Conservation (phyloP, 2,113 vertebrate species). For the Girardinichthys multiradiatus region DNA sequence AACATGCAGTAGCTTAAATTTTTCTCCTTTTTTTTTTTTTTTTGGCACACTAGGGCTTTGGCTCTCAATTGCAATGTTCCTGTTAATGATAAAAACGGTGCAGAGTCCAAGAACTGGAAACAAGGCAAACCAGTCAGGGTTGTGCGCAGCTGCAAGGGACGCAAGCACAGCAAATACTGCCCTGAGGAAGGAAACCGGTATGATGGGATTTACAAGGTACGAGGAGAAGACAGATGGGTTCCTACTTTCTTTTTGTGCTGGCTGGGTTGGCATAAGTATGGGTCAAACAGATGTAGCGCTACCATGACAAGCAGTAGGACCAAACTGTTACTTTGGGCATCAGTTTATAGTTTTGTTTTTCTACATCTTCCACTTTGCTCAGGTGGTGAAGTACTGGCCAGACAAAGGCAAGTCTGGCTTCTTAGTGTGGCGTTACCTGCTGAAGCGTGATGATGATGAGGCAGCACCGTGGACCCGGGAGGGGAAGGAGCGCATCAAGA, state of each 20-base stretch:
- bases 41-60: conserved; percentile 82
- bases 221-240: background rate
- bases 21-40: background rate
- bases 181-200: conserved; percentile 95
- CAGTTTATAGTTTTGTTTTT: background rate
- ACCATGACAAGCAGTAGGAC: background rate
- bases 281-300: background rate
- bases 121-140: conserved; percentile 93
- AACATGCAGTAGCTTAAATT: background rate
- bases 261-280: too few relatives aligned
- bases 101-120: conserved; percentile 92
- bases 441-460: conserved; percentile 91
- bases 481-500: conserved; percentile 93
- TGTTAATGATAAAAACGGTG: conserved; percentile 89
- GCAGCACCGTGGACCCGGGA: conserved; percentile 95
- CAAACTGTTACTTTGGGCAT: background rate
- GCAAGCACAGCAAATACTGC: conserved; percentile 93
- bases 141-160: conserved; percentile 91
- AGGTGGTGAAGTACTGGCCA: conserved; percentile 97
- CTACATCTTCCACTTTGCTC: background rate
- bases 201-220: conserved; percentile 96
- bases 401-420: conserved; percentile 97
- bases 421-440: conserved; percentile 93
- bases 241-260: too few relatives aligned
- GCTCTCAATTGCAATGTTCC: conserved; percentile 92